These are phyloP conservation scores for Machimus rusticus DNA, from an alignment of 2,888 invertebrate species.

Conservation along the genomic window DNA sequence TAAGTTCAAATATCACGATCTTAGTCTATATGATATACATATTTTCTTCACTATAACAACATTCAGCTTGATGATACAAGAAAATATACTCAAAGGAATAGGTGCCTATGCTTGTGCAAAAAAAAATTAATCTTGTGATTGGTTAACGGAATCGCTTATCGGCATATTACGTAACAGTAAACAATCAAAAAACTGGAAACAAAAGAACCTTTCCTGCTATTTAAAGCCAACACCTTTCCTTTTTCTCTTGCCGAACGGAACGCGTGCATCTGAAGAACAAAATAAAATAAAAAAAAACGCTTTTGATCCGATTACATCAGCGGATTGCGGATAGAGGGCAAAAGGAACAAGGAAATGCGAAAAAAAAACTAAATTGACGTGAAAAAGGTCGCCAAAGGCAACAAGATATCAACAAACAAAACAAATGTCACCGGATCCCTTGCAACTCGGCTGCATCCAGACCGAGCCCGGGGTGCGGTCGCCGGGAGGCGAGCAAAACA, in stretches of 20 bases:
- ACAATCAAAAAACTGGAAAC: not conserved
- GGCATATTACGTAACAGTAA: not conserved
- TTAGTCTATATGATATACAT: no score
- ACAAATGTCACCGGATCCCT: constrained; percentile 30
- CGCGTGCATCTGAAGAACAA: not conserved
- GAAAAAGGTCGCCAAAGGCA: constrained; percentile 35
- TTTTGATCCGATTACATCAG: constrained; percentile 21
- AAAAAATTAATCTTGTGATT: not conserved
- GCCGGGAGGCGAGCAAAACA: not conserved
- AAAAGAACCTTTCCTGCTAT: not conserved
- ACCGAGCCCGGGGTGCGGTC: not conserved
- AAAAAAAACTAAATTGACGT: not conserved
- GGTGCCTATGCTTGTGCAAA: no score
- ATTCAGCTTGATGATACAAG: no score
- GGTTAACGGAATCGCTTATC: not conserved
- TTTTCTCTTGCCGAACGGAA: not conserved
- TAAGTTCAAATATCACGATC: no score
- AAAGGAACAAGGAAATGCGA: not conserved
- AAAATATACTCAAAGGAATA: no score
- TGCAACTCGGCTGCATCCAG: not conserved
- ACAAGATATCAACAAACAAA: constrained; percentile 33
- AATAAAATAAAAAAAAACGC: not conserved
- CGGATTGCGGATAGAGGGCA: not conserved
- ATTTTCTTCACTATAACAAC: no score
- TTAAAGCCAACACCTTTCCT: not conserved